Evolutionary conservation across 1,140 invertebrate species (phyloP), one percentile per base, ranked within the genome.

Genomic region (Pteromalus puparum): DNA sequence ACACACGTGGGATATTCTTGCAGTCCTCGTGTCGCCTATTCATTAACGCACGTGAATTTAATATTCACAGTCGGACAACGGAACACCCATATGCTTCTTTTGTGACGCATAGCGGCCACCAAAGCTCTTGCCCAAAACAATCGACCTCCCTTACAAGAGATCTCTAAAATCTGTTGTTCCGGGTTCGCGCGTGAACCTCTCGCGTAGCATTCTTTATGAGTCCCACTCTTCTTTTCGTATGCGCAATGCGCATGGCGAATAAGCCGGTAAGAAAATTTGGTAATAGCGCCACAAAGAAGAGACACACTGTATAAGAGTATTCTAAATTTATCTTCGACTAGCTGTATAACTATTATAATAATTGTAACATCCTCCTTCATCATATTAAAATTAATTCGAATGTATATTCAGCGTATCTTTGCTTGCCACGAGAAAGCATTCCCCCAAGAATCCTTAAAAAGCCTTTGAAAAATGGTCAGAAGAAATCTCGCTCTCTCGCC

Each of bases 61-160:
- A 46, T 42, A 53, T 81, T 81, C 24, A 74, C 34, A 38, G 21
- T 30, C 68, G n/a, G 26, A 24, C 21, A 38, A 30, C 7, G 70
- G 46, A 61, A 38, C 28, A 38, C 46, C 70, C 46, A 61, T 15
- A 81, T n/a, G 30, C 42, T 74, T 30, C 13, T 9, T n/a, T 15
- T 9, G 28, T 81, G 68, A 73, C 79, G 21, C 68, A 81, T n/a
- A 34, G 18, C 42, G 70, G 2, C 70, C 79, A 81, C 68, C 68
- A 18, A 12, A n/a, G n/a, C 42, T 67, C 12, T 73, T 6, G 30
- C 68, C 24, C 6, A 73, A 65, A 67, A 82, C 81, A 67, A 75
- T 65, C 34, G 48, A 75, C 75, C 53, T 82, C 34, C 42, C 13
- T 38, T 34, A 26, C 5, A 24, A 18, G 24, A 61, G n/a, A 70